Evolutionary conservation across 2,113 vertebrate species (phyloP).

Genomic region (Ardeotis arabs): DNA sequence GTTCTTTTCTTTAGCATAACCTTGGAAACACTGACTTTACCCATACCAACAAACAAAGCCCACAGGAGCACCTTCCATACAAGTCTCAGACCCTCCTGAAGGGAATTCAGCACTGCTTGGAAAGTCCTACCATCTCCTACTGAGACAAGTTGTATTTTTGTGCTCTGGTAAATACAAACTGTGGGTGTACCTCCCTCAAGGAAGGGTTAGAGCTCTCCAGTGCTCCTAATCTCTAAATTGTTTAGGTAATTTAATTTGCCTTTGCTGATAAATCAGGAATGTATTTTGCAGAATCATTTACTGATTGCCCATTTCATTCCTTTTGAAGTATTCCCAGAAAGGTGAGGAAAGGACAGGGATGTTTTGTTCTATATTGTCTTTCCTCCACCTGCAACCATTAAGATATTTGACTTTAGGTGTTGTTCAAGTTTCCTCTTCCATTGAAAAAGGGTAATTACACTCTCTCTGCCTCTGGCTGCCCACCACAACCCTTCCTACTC

Average conservation of each 20-base stretch:
- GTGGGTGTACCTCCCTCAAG: not conserved
- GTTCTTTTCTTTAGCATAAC: not conserved
- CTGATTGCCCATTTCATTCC: conserved; percentile 21
- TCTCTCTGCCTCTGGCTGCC: not conserved
- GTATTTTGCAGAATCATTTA: conserved; percentile 33
- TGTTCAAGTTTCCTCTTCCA: not conserved
- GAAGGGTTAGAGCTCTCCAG: not conserved
- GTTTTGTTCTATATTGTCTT: not conserved
- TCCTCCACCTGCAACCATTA: not conserved
- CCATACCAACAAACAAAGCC: not conserved
- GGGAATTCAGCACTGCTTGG: not conserved
- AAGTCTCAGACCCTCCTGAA: not conserved
- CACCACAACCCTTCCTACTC: not conserved
- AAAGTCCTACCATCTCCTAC: not conserved
- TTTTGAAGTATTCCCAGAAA: conserved; percentile 27
- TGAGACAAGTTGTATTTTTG: not conserved
- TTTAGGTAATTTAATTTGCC: conserved; percentile 19
- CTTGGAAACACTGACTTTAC: not conserved
- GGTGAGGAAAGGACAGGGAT: not conserved
- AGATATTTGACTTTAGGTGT: not conserved
- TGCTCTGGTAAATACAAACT: not conserved
- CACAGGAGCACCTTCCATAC: not conserved
- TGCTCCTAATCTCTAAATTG: conserved; percentile 29
- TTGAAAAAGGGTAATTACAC: not conserved
- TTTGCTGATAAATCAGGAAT: conserved; percentile 11